Conservation (phyloP, 1,140 invertebrate species). For the Scaptomyza montana region DNA sequence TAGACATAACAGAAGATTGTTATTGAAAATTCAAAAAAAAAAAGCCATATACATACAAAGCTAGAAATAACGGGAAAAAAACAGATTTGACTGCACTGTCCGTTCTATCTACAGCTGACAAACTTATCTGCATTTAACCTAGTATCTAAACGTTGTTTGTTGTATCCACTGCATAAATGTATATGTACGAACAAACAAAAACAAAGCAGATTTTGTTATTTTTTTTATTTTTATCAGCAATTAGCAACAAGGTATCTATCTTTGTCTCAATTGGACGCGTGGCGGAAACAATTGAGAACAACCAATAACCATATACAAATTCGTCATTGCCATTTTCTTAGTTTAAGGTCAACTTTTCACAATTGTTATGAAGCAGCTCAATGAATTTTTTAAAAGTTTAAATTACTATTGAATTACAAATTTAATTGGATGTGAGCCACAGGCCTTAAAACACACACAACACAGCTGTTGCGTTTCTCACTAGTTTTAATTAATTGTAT, state of each 20-base stretch:
- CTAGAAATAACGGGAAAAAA: no score
- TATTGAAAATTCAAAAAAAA: not conserved
- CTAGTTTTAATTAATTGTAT: constrained; percentile 41
- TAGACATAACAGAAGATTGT: not conserved
- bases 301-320: not conserved
- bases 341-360: constrained; percentile 8
- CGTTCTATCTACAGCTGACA: constrained; percentile 13
- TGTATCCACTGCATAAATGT: no score
- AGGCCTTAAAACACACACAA: not conserved
- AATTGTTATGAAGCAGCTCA: not conserved
- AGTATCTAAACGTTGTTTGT: not conserved
- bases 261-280: not conserved
- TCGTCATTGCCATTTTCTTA: constrained; percentile 1
- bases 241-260: constrained; percentile 40
- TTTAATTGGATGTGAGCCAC: constrained; percentile 7
- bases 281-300: constrained; percentile 16
- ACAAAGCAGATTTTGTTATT: constrained; percentile 27
- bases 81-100: not conserved
- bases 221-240: constrained; percentile 37
- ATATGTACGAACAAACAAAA: not conserved
- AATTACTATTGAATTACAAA: constrained; percentile 20
- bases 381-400: constrained; percentile 13
- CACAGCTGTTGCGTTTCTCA: constrained; percentile 43
- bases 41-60: no score
- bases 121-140: constrained; percentile 10